phyloP scores from a whole-genome alignment of 2,888 invertebrate genomes.

The Lasius fuliginosus region DNA sequence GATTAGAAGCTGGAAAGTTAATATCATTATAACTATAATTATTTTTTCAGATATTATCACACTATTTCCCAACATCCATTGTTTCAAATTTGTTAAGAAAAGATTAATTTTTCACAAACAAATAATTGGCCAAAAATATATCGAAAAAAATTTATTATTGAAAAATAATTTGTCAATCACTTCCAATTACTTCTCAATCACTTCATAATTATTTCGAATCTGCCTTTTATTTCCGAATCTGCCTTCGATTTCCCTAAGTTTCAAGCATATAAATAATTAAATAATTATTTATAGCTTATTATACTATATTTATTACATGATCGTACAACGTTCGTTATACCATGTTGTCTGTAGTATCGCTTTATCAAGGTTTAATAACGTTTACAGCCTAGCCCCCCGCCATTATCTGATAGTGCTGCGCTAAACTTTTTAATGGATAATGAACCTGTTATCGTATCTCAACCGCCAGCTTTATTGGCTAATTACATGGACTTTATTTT shows the following conservation, averaged over 20 bases:
- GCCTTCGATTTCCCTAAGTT: slow-evolving; percentile 6
- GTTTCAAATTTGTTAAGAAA: neutral
- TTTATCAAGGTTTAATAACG: slow-evolving; percentile 50
- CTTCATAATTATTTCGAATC: neutral
- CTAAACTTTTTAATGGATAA: slow-evolving; percentile 50
- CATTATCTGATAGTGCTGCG: slow-evolving; percentile 36
- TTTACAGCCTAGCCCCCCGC: slow-evolving; percentile 7
- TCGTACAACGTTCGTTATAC: neutral
- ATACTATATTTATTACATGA: slow-evolving; percentile 13
- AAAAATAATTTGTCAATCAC: neutral
- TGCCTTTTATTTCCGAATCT: neutral
- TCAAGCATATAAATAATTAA: neutral
- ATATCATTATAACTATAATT: neutral
- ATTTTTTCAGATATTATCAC: neutral
- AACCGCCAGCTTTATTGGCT: slow-evolving; percentile 16
- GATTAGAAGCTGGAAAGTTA: neutral
- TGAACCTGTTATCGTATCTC: slow-evolving; percentile 39
- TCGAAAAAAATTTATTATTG: neutral
- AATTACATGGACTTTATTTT: slow-evolving; percentile 42
- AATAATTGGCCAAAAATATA: neutral
- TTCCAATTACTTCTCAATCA: too few species aligned
- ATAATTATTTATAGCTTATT: slow-evolving; percentile 17
- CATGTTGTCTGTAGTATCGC: slow-evolving; percentile 28
- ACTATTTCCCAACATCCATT: neutral
- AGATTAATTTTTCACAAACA: neutral